Evolutionary conservation across 2,113 vertebrate species (phyloP).

Genomic region (zebrafish (Danio rerio)): GRCz12tu NC_133179.1:16470001-16470500

Average conservation of each 20-base stretch:
- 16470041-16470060: no score
- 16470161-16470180: conserved; percentile 36
- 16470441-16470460: conserved; percentile 6
- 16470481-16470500: background rate
- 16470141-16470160: background rate
- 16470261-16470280: conserved; percentile 3
- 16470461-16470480: background rate
- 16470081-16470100: no score
- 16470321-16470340: background rate
- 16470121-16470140: no score
- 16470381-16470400: conserved; percentile 25
- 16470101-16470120: no score
- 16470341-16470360: conserved; percentile 17
- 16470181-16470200: conserved; percentile 34
- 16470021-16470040: no score
- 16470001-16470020: no score
- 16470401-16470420: conserved; percentile 5
- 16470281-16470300: background rate
- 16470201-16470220: conserved; percentile 14
- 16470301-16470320: conserved; percentile 27
- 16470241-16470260: background rate
- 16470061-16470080: no score
- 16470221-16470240: conserved; percentile 41
- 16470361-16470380: conserved; percentile 3
- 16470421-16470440: background rate